phyloP scores from a whole-genome alignment of 2,888 invertebrate genomes.

The Myopa tessellatipennis region DNA sequence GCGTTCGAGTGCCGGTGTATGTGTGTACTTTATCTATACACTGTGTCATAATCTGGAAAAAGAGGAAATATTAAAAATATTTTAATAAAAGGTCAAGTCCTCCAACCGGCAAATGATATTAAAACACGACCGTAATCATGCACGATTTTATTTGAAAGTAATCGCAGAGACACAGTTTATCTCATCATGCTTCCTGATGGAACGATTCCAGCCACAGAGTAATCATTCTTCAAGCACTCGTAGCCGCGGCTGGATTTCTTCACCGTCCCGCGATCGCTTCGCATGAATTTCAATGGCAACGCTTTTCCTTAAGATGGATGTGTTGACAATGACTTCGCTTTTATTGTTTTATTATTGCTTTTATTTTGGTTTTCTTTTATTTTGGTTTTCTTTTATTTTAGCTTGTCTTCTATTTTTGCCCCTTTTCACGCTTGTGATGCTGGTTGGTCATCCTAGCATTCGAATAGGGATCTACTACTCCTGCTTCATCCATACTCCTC shows the following conservation, averaged over 20 bases:
- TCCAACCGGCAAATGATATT: no score
- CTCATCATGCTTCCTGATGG: not conserved
- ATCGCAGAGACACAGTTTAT: slow-evolving; percentile 50
- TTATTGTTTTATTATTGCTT: slow-evolving; percentile 39
- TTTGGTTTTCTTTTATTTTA: slow-evolving; percentile 36
- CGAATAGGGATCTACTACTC: no score
- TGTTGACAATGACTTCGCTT: slow-evolving; percentile 25
- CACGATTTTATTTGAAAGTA: slow-evolving; percentile 65
- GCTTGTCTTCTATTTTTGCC: slow-evolving; percentile 49
- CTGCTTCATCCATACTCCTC: no score
- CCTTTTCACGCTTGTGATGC: no score
- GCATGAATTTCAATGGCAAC: slow-evolving; percentile 31
- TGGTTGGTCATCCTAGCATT: slow-evolving; percentile 45
- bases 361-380: slow-evolving; percentile 23
- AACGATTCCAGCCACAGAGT: slow-evolving; percentile 17
- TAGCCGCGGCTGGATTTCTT: not conserved
- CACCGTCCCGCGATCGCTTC: slow-evolving; percentile 11
- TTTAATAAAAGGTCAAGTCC: slow-evolving; percentile 47
- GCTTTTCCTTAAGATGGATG: slow-evolving; percentile 3
- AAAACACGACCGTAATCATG: slow-evolving; percentile 57
- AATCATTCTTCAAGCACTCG: slow-evolving; percentile 31
- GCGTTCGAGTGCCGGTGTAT: no score
- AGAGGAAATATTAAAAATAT: no score
- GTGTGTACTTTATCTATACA: no score
- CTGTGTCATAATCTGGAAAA: no score